These are phyloP conservation scores for Poecilobothrus nobilitatus DNA, from an alignment of 2,888 invertebrate species.

Conservation along the genomic window DNA sequence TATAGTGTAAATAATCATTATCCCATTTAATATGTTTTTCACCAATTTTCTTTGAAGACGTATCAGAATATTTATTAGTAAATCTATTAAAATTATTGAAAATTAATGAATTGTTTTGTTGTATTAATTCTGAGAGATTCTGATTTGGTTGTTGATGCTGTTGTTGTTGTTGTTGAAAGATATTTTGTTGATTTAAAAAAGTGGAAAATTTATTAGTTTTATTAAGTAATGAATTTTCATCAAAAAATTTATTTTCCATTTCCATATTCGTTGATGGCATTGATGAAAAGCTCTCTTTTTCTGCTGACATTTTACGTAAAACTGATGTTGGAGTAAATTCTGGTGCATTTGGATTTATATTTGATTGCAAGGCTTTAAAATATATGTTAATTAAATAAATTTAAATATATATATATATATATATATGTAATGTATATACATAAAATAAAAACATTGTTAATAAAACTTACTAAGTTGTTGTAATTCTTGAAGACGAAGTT, in stretches of 20 bases:
- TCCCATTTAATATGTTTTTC: constrained; percentile 1
- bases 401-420: constrained; percentile 25
- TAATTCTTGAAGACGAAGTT: constrained; percentile 62
- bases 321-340: constrained; percentile 92
- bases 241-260: too few relatives aligned
- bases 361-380: constrained; percentile 48
- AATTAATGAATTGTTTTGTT: background rate
- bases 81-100: background rate
- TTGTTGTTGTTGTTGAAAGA: background rate
- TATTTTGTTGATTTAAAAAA: background rate
- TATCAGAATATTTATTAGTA: background rate
- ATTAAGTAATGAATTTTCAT: too few relatives aligned
- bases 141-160: background rate
- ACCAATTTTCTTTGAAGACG: background rate
- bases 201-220: background rate
- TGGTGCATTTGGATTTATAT: background rate
- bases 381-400: constrained; percentile 45
- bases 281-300: constrained; percentile 54
- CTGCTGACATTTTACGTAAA: constrained; percentile 87
- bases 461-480: constrained; percentile 19
- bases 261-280: background rate
- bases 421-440: background rate
- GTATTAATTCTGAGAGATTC: background rate
- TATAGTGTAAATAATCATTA: background rate
- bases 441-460: background rate